These are phyloP conservation scores for Phalangium opilio DNA, from an alignment of 2,888 invertebrate genomes.

Conservation along the genomic window DNA sequence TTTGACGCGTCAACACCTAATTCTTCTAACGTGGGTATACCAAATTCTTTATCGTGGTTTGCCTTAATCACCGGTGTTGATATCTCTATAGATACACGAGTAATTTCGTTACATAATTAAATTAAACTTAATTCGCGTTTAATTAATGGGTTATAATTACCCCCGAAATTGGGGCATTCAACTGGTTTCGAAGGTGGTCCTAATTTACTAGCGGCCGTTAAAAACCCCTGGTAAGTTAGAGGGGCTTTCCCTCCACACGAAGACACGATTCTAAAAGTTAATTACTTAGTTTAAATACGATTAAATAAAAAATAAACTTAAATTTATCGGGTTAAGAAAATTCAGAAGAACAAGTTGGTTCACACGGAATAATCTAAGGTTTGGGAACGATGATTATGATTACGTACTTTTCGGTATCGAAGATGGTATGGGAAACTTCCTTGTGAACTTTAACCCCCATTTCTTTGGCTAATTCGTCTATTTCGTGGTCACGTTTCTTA, in stretches of 20 bases:
- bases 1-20: slow-evolving; percentile 63
- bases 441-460: slow-evolving; percentile 57
- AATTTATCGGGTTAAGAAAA: too few species aligned
- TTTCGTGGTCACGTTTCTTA: slow-evolving; percentile 64
- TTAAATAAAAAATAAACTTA: slow-evolving; percentile 1
- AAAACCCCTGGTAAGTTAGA: slow-evolving; percentile 70
- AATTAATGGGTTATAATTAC: too few species aligned
- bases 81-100: slow-evolving; percentile 31
- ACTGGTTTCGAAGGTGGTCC: slow-evolving; percentile 50
- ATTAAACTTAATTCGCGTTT: too few species aligned
- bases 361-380: too few species aligned
- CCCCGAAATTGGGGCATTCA: slow-evolving; percentile 28
- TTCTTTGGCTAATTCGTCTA: slow-evolving; percentile 60
- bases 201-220: slow-evolving; percentile 58
- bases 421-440: slow-evolving; percentile 63
- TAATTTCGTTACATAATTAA: too few species aligned
- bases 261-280: slow-evolving; percentile 49
- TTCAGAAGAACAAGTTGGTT: too few species aligned
- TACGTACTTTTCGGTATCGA: slow-evolving; percentile 57
- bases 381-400: too few species aligned
- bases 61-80: slow-evolving; percentile 47
- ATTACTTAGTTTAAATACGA: too few species aligned
- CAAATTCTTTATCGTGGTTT: slow-evolving; percentile 65
- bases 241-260: slow-evolving; percentile 58
- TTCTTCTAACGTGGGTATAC: slow-evolving; percentile 73